Percentiles rank a stretch among this genome's conserved stretches.
Conservation (phyloP, 1,140 invertebrate genomes). For the Bombyx mori region ASM3026992v2 NC_085107.1:9733501-9734000, state of each 20-base stretch:
- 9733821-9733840: conserved; percentile 94
- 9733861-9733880: conserved; percentile 67
- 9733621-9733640: too few relatives aligned
- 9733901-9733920: background rate
- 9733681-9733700: background rate
- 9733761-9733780: background rate
- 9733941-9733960: too few relatives aligned
- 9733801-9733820: conserved; percentile 91
- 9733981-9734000: too few relatives aligned
- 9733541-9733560: too few relatives aligned
- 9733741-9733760: conserved; percentile 6
- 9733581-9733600: too few relatives aligned
- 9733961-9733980: too few relatives aligned
- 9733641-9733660: too few relatives aligned
- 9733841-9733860: conserved; percentile 78
- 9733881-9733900: background rate
- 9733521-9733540: too few relatives aligned
- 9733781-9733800: conserved; percentile 62
- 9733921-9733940: background rate
- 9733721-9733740: conserved; percentile 3
- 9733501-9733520: too few relatives aligned
- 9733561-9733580: too few relatives aligned
- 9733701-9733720: background rate
- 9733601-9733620: too few relatives aligned
- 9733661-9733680: too few relatives aligned